A percentile compares a stretch with the other conserved stretches of the same genome.
Conservation (phyloP, 2,888 invertebrate genomes). For the Plebejus anna region DNA sequence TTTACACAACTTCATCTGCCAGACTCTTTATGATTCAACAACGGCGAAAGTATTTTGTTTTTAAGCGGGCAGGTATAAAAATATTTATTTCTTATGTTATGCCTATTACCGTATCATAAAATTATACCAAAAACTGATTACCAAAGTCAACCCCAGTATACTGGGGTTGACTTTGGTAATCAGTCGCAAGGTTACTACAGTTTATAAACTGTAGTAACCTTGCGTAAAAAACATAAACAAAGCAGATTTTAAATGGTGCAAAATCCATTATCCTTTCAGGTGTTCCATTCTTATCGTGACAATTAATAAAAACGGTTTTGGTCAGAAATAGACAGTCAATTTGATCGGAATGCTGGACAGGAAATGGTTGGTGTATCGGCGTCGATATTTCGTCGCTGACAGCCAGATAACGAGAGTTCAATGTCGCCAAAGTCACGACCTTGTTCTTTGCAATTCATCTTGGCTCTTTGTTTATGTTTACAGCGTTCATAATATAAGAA, state of each 20-base stretch:
- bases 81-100: too few species aligned
- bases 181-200: too few species aligned
- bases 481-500: too few species aligned
- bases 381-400: slow-evolving; percentile 65
- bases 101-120: too few species aligned
- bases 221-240: slow-evolving; percentile 5
- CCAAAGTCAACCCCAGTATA: too few species aligned
- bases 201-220: not conserved
- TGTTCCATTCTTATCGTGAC: not conserved
- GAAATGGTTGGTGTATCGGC: slow-evolving; percentile 64
- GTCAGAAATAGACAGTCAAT: slow-evolving; percentile 16
- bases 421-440: slow-evolving; percentile 67
- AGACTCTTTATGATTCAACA: not conserved
- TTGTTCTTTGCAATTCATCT: slow-evolving; percentile 69
- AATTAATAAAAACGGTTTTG: slow-evolving; percentile 2
- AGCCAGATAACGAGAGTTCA: slow-evolving; percentile 60
- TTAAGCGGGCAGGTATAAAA: too few species aligned
- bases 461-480: slow-evolving; percentile 33
- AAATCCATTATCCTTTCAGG: not conserved
- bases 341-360: slow-evolving; percentile 44
- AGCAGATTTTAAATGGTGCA: not conserved
- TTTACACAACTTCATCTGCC: not conserved
- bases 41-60: too few species aligned
- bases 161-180: too few species aligned
- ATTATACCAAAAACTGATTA: too few species aligned